A percentile compares a stretch with the other conserved stretches of the same genome.
phyloP scores from a whole-genome alignment of 2,888 invertebrate genomes.

The Malachius bipustulatus region DNA sequence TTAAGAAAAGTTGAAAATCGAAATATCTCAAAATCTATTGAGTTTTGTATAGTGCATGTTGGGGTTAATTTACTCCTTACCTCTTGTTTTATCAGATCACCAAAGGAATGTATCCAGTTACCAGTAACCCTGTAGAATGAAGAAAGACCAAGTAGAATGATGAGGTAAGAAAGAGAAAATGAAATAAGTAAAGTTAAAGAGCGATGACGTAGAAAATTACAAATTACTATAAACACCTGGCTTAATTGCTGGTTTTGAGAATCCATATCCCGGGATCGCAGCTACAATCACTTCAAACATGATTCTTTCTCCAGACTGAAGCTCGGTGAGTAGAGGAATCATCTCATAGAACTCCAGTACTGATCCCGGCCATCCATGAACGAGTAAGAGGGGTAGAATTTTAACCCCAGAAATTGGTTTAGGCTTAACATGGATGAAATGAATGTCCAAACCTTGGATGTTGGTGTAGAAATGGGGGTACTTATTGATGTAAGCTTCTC shows the following conservation, averaged over 20 bases:
- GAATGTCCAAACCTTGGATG: conserved; percentile 58
- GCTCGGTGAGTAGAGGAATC: conserved; percentile 50
- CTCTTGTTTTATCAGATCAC: too few species aligned
- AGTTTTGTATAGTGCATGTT: too few species aligned
- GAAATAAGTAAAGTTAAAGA: too few species aligned
- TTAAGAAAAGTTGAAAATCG: too few species aligned
- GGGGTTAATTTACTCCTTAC: too few species aligned
- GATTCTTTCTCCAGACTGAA: conserved; percentile 41
- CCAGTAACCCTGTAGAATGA: too few species aligned
- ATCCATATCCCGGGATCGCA: conserved; percentile 43
- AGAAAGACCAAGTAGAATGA: too few species aligned
- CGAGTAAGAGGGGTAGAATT: conserved; percentile 53
- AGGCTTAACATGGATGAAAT: conserved; percentile 56
- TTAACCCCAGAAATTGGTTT: conserved; percentile 26
- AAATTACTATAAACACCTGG: too few species aligned
- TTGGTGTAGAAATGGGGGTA: conserved; percentile 58
- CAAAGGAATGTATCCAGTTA: too few species aligned
- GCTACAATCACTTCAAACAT: conserved; percentile 54
- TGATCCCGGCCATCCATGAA: conserved; percentile 88
- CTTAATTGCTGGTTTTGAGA: conserved; percentile 43
- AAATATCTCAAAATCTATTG: too few species aligned
- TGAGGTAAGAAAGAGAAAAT: too few species aligned
- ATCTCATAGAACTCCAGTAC: conserved; percentile 70
- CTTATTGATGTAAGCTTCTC: conserved; percentile 49
- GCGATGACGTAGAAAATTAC: too few species aligned